Percentiles rank a stretch among this genome's conserved stretches.
These are phyloP conservation scores for Acrossocheilus fasciatus DNA, from an alignment of 2,797 vertebrate species.

Conservation along the genomic window DNA sequence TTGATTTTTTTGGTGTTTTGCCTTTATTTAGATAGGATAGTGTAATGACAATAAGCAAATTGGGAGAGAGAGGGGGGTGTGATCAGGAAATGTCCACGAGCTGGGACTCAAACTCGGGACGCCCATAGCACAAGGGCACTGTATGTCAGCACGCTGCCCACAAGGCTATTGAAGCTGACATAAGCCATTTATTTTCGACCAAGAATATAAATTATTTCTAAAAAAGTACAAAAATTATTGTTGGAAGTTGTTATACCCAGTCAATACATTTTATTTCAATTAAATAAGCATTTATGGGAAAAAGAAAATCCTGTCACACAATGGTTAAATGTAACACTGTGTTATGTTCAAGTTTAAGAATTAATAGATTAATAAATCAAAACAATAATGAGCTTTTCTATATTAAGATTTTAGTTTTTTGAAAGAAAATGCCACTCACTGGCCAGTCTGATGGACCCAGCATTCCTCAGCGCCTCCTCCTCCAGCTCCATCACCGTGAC, in stretches of 20 bases:
- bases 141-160: too few relatives aligned
- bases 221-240: background rate
- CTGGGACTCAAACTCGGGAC: too few relatives aligned
- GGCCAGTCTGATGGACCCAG: slow-evolving; percentile 82
- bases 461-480: slow-evolving; percentile 78
- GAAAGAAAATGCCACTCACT: slow-evolving; percentile 75
- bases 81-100: too few relatives aligned
- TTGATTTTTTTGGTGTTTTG: too few relatives aligned
- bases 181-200: background rate
- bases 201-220: background rate
- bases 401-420: background rate
- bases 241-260: background rate
- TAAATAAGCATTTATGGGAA: background rate
- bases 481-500: slow-evolving; percentile 82
- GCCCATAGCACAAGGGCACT: too few relatives aligned
- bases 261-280: background rate
- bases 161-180: too few relatives aligned
- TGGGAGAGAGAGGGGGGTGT: too few relatives aligned
- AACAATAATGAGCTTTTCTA: background rate
- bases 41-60: too few relatives aligned
- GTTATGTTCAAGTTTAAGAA: background rate
- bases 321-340: background rate
- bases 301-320: background rate
- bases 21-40: too few relatives aligned
- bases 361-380: background rate